Base-by-base conservation (phyloP, 2,888 invertebrate genomes). In the Watsonalla binaria region DNA sequence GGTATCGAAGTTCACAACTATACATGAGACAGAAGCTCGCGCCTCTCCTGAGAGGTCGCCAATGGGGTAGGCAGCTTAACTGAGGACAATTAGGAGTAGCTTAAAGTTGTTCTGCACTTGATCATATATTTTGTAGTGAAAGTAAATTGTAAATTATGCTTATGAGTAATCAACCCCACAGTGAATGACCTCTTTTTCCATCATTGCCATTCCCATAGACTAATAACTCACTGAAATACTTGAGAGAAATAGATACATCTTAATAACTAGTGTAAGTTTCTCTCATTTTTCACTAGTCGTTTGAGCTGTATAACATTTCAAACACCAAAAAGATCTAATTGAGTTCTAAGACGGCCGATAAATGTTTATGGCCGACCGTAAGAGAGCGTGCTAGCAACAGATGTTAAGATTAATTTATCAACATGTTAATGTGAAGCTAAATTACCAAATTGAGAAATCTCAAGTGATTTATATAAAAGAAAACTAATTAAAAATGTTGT, bases 381-480 rank as follows among this genome's bases (percentile, higher is more conserved):
- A 9, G 49, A 35, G 15, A 49, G 15, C 39, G 37, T 37, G 14
- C 39, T 49, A 49, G 37, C 49, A 15, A 49, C 47, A 58, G 57
- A 61, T 60, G 57, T 54, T 51, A 60, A 60, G 56, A 64, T 59
- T 57, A 62, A 61, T 53, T 48, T 54, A 49, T 48, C 48, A 54
- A 60, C 62, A 68, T 68, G 66, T 59, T 59, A 67, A 67, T 65
- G 47, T 45, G 54, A 61, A 59, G 66, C 67, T 52, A 68, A 67
- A 68, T 66, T 59, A 65, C 65, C 61, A 62, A 68, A 73, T 68
- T 65, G 62, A 66, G 68, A 62, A 71, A 71, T 71, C 66, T 59
- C 33, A 39, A 6, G 45, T 65, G 73, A 68, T 68, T 69, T 71
- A 71, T 65, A 47, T 45, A 7, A 47, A 54, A 61, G 58, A 56